Conservation (phyloP, 2,888 invertebrate genomes). For the Dermolepida albohirtum region DNA sequence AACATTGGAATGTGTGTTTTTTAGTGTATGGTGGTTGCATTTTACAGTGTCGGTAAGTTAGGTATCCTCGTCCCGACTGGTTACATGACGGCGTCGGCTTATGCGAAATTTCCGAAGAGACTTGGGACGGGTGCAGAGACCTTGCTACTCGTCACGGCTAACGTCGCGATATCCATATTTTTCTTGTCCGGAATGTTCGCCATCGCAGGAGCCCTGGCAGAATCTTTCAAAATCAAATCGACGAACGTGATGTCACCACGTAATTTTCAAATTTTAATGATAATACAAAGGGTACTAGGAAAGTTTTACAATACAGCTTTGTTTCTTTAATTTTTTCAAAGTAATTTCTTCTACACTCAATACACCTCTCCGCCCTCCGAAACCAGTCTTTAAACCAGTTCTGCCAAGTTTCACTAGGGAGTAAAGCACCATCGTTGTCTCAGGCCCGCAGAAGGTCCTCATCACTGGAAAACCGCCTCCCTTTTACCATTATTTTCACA, state of each 20-base stretch:
- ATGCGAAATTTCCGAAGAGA: conserved; percentile 45
- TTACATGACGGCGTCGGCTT: conserved; percentile 51
- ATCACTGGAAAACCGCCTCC: no score
- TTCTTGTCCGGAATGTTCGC: conserved; percentile 43
- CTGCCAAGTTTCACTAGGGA: no score
- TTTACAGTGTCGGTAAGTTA: conserved; percentile 44
- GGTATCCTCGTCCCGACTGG: conserved; percentile 50
- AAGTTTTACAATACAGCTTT: no score
- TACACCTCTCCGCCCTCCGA: no score
- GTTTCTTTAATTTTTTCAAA: no score
- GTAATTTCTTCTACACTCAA: no score
- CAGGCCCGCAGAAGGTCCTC: no score
- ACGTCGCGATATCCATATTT: conserved; percentile 38
- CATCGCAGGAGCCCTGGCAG: conserved; percentile 46
- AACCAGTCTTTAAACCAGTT: no score
- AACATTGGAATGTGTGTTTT: neutral
- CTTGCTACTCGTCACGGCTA: conserved; percentile 39
- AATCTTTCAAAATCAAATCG: conserved; percentile 34
- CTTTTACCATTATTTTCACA: neutral
- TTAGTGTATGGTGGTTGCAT: conserved; percentile 40
- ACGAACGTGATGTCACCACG: conserved; percentile 46
- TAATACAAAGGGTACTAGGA: no score
- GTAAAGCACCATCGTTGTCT: no score
- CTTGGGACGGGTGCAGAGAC: conserved; percentile 46
- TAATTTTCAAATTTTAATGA: conserved; percentile 36